A percentile compares a stretch with the other conserved stretches of the same genome.
Evolutionary conservation across 2,888 invertebrate species (phyloP).

Genomic region (Iselma pallidipennis): DNA sequence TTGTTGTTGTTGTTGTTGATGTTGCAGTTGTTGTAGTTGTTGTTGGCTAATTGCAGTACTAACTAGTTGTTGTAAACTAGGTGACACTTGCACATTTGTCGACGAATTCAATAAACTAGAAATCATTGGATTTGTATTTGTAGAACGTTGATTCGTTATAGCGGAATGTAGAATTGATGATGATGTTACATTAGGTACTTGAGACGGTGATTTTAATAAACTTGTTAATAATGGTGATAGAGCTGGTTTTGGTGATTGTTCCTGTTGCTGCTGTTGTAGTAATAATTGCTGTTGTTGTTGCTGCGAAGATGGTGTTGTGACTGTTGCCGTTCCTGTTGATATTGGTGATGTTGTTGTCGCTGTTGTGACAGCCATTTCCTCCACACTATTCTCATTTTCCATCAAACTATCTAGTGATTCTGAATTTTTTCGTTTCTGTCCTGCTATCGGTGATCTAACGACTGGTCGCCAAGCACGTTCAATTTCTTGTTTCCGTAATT

Average conservation of each 20-base stretch:
- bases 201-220: slow-evolving; percentile 73
- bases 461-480: slow-evolving; percentile 65
- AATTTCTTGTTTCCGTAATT: slow-evolving; percentile 65
- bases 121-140: slow-evolving; percentile 57
- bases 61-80: slow-evolving; percentile 60
- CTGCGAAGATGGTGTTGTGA: slow-evolving; percentile 21
- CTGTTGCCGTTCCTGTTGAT: slow-evolving; percentile 25
- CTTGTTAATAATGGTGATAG: slow-evolving; percentile 80
- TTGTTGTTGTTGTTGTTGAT: slow-evolving; percentile 22
- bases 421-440: slow-evolving; percentile 52
- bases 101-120: slow-evolving; percentile 59
- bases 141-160: slow-evolving; percentile 51
- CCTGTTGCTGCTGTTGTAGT: slow-evolving; percentile 28
- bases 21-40: slow-evolving; percentile 14
- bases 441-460: slow-evolving; percentile 35
- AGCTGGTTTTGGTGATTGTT: slow-evolving; percentile 56
- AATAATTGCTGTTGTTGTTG: slow-evolving; percentile 25
- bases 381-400: slow-evolving; percentile 44
- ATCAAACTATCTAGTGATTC: slow-evolving; percentile 47
- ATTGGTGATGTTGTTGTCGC: slow-evolving; percentile 24
- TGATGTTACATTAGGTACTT: slow-evolving; percentile 54
- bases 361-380: slow-evolving; percentile 20
- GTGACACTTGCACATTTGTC: slow-evolving; percentile 47
- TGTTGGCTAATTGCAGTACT: slow-evolving; percentile 55
- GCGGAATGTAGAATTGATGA: slow-evolving; percentile 55